phyloP scores from a whole-genome alignment of 2,113 vertebrate genomes.

The Xenopus tropicalis region DNA sequence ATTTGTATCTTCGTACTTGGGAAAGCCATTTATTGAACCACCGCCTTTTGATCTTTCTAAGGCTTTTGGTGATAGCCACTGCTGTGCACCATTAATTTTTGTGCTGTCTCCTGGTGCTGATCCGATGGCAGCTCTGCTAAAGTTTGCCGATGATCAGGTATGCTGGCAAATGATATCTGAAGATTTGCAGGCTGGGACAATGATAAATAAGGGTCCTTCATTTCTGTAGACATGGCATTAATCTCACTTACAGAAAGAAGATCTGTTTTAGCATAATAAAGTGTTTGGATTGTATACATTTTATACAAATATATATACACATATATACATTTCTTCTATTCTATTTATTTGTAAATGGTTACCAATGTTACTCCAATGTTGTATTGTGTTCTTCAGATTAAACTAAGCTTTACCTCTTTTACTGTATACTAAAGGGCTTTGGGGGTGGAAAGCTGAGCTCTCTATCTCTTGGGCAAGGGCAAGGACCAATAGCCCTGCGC shows the following conservation, averaged over 20 bases:
- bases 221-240: neutral
- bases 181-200: neutral
- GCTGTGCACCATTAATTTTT: slow-evolving; percentile 76
- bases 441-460: slow-evolving; percentile 76
- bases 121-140: slow-evolving; percentile 81
- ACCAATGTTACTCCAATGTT: too few species aligned
- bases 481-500: slow-evolving; percentile 83
- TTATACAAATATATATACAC: too few species aligned
- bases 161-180: neutral
- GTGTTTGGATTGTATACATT: too few species aligned
- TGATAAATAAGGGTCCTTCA: neutral
- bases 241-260: too few species aligned
- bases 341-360: too few species aligned
- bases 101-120: slow-evolving; percentile 77
- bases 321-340: too few species aligned
- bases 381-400: too few species aligned
- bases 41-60: slow-evolving; percentile 81
- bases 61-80: slow-evolving; percentile 79
- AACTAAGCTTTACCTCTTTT: neutral
- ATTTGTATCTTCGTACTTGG: slow-evolving; percentile 70
- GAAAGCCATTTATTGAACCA: slow-evolving; percentile 76
- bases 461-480: slow-evolving; percentile 86
- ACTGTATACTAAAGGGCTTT: slow-evolving; percentile 66
- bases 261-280: too few species aligned
- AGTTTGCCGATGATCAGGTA: slow-evolving; percentile 84